phyloP scores from a whole-genome alignment of 2,113 vertebrate genomes.

The Myanophis thanlyinensis region DNA sequence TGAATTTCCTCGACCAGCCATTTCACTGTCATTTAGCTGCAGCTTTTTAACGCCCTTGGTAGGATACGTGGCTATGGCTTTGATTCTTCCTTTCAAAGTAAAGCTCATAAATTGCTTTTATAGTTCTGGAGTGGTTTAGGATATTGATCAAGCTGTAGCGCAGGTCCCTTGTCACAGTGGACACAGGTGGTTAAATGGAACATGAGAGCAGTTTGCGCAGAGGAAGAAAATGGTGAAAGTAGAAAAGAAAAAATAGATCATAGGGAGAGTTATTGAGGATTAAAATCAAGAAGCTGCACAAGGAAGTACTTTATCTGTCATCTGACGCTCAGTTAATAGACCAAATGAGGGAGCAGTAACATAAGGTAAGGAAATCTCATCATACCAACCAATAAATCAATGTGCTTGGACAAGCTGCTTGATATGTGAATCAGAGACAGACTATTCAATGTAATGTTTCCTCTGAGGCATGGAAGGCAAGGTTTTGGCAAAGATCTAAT shows the following conservation, averaged over 20 bases:
- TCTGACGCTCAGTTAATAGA: constrained; percentile 39
- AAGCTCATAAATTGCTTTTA: constrained; percentile 1
- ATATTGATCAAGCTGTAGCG: constrained; percentile 33
- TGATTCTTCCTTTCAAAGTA: constrained; percentile 27
- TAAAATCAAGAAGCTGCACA: constrained; percentile 20
- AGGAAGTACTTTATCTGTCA: constrained; percentile 19
- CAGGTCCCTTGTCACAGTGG: constrained; percentile 4
- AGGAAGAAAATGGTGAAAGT: constrained; percentile 19
- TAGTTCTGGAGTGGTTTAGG: constrained; percentile 14
- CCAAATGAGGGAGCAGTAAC: constrained; percentile 50
- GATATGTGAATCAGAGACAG: constrained; percentile 43
- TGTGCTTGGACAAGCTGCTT: constrained; percentile 33
- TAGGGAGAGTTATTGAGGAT: constrained; percentile 12
- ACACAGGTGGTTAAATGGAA: constrained; percentile 13
- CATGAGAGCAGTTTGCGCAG: constrained; percentile 15
- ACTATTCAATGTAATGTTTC: constrained; percentile 43
- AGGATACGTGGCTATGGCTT: background rate
- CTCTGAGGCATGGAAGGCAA: constrained; percentile 28
- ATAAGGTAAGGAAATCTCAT: constrained; percentile 30
- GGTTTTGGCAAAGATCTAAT: constrained; percentile 41
- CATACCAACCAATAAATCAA: constrained; percentile 38
- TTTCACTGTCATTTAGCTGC: constrained; percentile 3
- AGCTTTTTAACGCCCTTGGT: constrained; percentile 26
- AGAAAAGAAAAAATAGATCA: constrained; percentile 18
- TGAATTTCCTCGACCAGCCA: constrained; percentile 24